Evolutionary conservation across 2,888 invertebrate species (phyloP).

Genomic region (Xylocampa areola): DNA sequence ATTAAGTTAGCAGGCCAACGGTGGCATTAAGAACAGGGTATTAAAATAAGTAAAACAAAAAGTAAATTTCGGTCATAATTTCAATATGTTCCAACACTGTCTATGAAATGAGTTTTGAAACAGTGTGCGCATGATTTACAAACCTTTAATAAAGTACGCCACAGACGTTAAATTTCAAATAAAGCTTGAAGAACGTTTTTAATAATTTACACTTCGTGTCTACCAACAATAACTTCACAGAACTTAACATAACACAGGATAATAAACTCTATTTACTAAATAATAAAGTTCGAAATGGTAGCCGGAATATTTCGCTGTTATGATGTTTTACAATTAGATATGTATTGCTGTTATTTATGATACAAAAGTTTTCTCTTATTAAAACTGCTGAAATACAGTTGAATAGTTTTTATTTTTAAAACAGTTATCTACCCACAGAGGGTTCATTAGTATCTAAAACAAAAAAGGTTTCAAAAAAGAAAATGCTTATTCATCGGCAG

Average conservation of each 20-base stretch:
- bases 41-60: constrained; percentile 14
- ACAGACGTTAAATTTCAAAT: constrained; percentile 54
- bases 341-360: constrained; percentile 21
- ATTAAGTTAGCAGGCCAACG: too few species aligned
- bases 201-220: constrained; percentile 51
- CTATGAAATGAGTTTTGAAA: constrained; percentile 29
- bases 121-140: constrained; percentile 55
- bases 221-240: background rate
- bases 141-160: constrained; percentile 58
- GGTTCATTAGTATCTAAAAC: constrained; percentile 23
- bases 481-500: too few species aligned
- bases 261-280: fast-evolving
- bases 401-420: constrained; percentile 30
- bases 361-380: constrained; percentile 34
- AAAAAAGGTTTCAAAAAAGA: too few species aligned
- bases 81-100: constrained; percentile 8
- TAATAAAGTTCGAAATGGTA: background rate
- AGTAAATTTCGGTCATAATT: constrained; percentile 13
- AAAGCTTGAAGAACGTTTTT: constrained; percentile 50
- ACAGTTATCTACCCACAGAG: constrained; percentile 3
- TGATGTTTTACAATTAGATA: constrained; percentile 2
- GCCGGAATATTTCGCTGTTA: background rate
- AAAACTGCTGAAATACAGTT: constrained; percentile 33
- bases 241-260: background rate
- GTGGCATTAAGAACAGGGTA: too few species aligned